Evolutionary conservation across 2,888 invertebrate species (phyloP).

Genomic region (Ptycholaimellus sp.): DNA sequence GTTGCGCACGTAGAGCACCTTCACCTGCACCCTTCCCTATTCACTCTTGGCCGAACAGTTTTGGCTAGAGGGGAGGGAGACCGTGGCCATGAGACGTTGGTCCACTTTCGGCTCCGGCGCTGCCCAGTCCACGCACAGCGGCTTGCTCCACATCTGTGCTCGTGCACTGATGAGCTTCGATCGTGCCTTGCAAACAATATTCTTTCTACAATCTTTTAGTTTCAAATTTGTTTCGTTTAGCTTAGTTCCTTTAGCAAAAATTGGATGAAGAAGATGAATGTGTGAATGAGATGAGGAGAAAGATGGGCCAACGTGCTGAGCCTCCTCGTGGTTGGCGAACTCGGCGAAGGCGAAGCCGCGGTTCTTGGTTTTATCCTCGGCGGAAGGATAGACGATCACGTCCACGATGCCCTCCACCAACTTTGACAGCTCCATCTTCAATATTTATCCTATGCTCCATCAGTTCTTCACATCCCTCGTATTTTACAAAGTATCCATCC

Average conservation of each 20-base stretch:
- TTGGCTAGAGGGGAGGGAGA: too few relatives aligned
- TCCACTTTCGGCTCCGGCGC: slow-evolving; percentile 52
- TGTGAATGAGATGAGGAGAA: too few relatives aligned
- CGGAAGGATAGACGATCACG: slow-evolving; percentile 42
- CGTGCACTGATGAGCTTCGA: slow-evolving; percentile 27
- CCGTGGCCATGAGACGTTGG: slow-evolving; percentile 42
- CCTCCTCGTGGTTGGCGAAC: slow-evolving; percentile 41
- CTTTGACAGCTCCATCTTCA: slow-evolving; percentile 31
- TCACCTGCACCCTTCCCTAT: slow-evolving; percentile 43
- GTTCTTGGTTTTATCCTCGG: slow-evolving; percentile 40
- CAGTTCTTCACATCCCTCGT: too few relatives aligned
- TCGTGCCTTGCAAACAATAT: slow-evolving; percentile 27
- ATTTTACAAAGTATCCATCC: too few relatives aligned
- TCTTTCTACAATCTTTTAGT: too few relatives aligned
- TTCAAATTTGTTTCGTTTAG: too few relatives aligned
- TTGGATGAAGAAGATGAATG: too few relatives aligned
- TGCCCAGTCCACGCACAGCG: slow-evolving; percentile 60
- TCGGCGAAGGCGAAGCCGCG: slow-evolving; percentile 62
- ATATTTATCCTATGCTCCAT: too few relatives aligned
- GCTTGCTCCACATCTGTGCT: slow-evolving; percentile 39
- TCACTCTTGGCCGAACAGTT: too few relatives aligned
- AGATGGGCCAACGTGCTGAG: too few relatives aligned
- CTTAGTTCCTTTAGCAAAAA: too few relatives aligned
- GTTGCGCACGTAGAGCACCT: slow-evolving; percentile 48
- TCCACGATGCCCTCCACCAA: slow-evolving; percentile 43